Evolutionary conservation across 2,888 invertebrate species (phyloP).

Genomic region (Cataglyphis altisquamis): DNA sequence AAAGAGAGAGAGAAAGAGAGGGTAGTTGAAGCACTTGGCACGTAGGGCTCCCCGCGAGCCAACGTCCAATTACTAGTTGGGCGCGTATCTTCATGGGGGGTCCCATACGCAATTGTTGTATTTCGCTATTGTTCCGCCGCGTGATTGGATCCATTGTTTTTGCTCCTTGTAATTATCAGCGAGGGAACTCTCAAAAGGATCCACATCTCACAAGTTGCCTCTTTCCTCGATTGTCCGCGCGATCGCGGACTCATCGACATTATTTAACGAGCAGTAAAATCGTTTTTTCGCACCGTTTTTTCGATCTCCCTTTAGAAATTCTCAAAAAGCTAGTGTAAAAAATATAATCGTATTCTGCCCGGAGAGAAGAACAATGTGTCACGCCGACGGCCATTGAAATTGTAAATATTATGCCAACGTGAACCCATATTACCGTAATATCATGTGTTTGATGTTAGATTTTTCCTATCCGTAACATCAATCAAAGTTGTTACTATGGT

Average conservation of each 20-base stretch:
- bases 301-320: not conserved
- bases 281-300: not conserved
- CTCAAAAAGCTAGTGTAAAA: not conserved
- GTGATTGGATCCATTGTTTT: conserved; percentile 85
- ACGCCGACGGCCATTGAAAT: conserved; percentile 12
- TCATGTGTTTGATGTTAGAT: conserved; percentile 30
- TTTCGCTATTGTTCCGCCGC: conserved; percentile 83
- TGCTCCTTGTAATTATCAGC: conserved; percentile 83
- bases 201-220: conserved; percentile 38
- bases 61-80: conserved; percentile 85
- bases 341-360: not conserved
- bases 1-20: not conserved
- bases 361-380: not conserved
- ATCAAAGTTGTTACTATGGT: conserved; percentile 36
- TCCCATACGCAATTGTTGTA: conserved; percentile 85
- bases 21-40: conserved; percentile 84
- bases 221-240: not conserved
- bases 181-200: conserved; percentile 60
- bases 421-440: conserved; percentile 26
- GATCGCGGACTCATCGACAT: conserved; percentile 1
- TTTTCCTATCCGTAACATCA: conserved; percentile 41
- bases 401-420: conserved; percentile 37
- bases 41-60: conserved; percentile 81
- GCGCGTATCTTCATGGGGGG: conserved; percentile 85
- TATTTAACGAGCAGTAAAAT: conserved; percentile 24